Conservation (phyloP, 2,113 vertebrate species). For the Oreochromis niloticus region DNA sequence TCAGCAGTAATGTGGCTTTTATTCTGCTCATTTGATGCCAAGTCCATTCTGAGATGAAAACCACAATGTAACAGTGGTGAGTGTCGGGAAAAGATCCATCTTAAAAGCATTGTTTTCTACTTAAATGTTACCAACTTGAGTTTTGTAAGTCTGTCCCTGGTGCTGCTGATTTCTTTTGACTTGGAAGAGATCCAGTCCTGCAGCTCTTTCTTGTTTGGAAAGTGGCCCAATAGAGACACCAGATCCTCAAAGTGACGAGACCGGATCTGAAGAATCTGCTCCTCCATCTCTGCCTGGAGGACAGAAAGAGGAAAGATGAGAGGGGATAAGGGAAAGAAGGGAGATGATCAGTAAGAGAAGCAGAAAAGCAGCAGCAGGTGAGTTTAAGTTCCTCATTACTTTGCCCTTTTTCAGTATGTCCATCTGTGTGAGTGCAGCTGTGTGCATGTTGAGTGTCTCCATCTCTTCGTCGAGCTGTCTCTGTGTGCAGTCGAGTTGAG, state of each 20-base stretch:
- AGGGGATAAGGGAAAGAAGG: background rate
- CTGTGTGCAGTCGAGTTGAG: slow-evolving; percentile 78
- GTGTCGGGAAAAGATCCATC: background rate
- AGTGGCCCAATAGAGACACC: slow-evolving; percentile 84
- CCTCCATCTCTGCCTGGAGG: slow-evolving; percentile 86
- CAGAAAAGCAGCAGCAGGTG: background rate
- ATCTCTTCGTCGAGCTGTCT: slow-evolving; percentile 89
- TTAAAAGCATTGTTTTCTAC: background rate
- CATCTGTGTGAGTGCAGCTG: slow-evolving; percentile 87
- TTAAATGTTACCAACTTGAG: slow-evolving; percentile 73
- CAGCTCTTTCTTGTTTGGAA: slow-evolving; percentile 92
- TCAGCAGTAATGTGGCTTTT: slow-evolving; percentile 80
- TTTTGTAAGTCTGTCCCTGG: slow-evolving; percentile 78
- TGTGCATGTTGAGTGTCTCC: slow-evolving; percentile 85
- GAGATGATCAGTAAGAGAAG: background rate
- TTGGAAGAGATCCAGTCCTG: slow-evolving; percentile 92
- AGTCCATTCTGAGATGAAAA: slow-evolving; percentile 70
- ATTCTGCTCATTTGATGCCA: slow-evolving; percentile 85
- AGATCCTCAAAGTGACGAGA: slow-evolving; percentile 86
- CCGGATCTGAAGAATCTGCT: slow-evolving; percentile 91
- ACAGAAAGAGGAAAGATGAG: background rate
- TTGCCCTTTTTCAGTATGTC: slow-evolving; percentile 94
- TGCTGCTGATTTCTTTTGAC: slow-evolving; percentile 82
- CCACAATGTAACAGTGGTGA: background rate
- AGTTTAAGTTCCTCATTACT: slow-evolving; percentile 57